phyloP scores from a whole-genome alignment of 1,140 invertebrate species.

The Drosophila navojoa region DNA sequence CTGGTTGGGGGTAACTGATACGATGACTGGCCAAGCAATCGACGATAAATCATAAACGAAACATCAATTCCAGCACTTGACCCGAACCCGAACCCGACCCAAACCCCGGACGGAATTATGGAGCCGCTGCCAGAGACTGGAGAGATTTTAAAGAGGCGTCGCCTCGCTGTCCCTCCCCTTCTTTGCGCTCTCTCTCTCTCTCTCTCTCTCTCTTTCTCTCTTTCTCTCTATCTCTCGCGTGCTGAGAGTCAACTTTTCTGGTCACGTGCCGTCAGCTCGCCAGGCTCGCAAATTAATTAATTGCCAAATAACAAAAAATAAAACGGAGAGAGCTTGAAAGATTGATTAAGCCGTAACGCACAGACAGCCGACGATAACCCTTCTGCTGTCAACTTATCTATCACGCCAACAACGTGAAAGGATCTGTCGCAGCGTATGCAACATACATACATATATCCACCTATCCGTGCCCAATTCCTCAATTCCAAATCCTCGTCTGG shows the following conservation, averaged over 20 bases:
- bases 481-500: constrained; percentile 22
- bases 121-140: background rate
- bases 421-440: constrained; percentile 11
- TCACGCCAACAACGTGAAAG: constrained; percentile 65
- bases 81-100: constrained; percentile 38
- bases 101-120: background rate
- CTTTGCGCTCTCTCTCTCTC: too few species aligned
- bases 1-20: constrained; percentile 30
- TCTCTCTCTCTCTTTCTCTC: background rate
- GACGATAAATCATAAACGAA: constrained; percentile 84
- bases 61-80: constrained; percentile 84
- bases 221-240: background rate
- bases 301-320: constrained; percentile 45
- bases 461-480: background rate
- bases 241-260: constrained; percentile 25
- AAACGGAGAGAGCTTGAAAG: constrained; percentile 34
- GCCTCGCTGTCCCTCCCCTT: background rate
- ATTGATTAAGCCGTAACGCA: constrained; percentile 58
- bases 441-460: too few species aligned
- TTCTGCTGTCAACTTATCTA: constrained; percentile 71
- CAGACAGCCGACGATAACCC: constrained; percentile 54
- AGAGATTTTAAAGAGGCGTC: constrained; percentile 41
- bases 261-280: constrained; percentile 56
- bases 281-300: constrained; percentile 71
- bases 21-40: constrained; percentile 63